Percentiles rank a stretch among this genome's conserved stretches.
Evolutionary conservation across 2,113 vertebrate species (phyloP).

Genomic region (mouse (Mus musculus)): DNA sequence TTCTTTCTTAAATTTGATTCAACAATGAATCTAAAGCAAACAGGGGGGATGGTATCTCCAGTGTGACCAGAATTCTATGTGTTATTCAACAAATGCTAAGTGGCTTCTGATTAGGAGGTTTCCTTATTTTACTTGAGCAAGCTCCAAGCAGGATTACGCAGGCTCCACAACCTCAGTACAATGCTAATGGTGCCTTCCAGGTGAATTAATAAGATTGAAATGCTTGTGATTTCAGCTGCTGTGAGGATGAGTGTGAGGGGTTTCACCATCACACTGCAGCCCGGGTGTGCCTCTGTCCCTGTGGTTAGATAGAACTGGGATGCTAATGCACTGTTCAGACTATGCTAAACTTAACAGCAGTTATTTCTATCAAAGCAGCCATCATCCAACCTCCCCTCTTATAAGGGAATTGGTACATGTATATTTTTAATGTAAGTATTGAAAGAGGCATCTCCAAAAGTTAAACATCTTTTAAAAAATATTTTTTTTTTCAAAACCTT

Average conservation of each 20-base stretch:
- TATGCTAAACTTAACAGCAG: conserved; percentile 78
- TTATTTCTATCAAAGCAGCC: conserved; percentile 81
- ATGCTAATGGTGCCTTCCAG: conserved; percentile 78
- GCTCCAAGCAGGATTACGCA: conserved; percentile 70
- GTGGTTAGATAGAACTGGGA: conserved; percentile 76
- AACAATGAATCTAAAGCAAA: conserved; percentile 67
- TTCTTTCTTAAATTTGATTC: conserved; percentile 40
- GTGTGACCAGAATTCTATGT: conserved; percentile 63
- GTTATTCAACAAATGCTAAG: conserved; percentile 77
- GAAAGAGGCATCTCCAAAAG: conserved; percentile 26
- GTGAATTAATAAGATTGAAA: conserved; percentile 85
- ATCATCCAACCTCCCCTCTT: conserved; percentile 64
- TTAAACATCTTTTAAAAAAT: not conserved
- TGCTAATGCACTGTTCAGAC: conserved; percentile 64
- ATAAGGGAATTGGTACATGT: conserved; percentile 15
- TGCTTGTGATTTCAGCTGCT: conserved; percentile 83
- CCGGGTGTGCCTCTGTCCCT: conserved; percentile 61
- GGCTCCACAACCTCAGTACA: conserved; percentile 73
- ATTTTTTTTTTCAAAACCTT: not conserved
- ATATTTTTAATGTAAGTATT: conserved; percentile 46
- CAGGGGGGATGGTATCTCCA: conserved; percentile 54
- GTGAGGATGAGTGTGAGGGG: conserved; percentile 78
- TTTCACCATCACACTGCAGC: conserved; percentile 72
- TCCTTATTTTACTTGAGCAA: conserved; percentile 78
- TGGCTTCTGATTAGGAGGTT: conserved; percentile 58